A percentile compares a stretch with the other conserved stretches of the same genome.
Evolutionary conservation across 2,113 vertebrate species (phyloP).

Genomic region (Syngnathus scovelli): DNA sequence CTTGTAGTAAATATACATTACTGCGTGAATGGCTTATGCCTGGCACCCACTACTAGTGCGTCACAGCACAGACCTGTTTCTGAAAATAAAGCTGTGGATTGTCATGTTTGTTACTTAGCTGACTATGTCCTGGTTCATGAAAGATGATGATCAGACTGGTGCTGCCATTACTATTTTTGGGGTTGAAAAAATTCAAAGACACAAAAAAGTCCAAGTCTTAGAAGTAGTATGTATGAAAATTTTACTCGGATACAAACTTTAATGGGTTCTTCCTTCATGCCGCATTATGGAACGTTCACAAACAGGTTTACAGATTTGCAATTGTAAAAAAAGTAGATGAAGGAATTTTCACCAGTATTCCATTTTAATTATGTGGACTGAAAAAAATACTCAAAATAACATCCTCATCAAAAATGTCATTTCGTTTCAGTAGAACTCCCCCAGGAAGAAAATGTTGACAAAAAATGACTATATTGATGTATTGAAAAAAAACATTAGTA

Average conservation of each 20-base stretch:
- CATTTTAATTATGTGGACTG: too few species aligned
- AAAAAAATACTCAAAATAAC: background rate
- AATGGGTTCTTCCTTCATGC: background rate
- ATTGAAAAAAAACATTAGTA: background rate
- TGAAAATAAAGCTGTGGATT: background rate
- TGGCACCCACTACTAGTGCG: background rate
- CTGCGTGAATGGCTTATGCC: background rate
- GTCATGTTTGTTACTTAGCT: background rate
- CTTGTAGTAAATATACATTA: background rate
- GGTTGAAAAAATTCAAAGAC: background rate
- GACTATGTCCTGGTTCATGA: background rate
- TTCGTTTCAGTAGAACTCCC: background rate
- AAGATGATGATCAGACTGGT: background rate
- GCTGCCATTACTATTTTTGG: background rate
- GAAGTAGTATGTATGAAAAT: background rate
- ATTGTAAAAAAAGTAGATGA: too few species aligned
- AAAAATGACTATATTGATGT: background rate
- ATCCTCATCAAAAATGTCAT: background rate
- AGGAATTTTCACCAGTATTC: too few species aligned
- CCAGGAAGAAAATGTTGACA: background rate
- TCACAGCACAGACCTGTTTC: background rate
- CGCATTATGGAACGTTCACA: background rate
- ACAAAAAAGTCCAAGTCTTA: background rate
- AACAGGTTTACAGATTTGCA: too few species aligned
- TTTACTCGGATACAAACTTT: background rate